Evolutionary conservation across 2,888 invertebrate species (phyloP).

Genomic region (Trimorus sp.): DNA sequence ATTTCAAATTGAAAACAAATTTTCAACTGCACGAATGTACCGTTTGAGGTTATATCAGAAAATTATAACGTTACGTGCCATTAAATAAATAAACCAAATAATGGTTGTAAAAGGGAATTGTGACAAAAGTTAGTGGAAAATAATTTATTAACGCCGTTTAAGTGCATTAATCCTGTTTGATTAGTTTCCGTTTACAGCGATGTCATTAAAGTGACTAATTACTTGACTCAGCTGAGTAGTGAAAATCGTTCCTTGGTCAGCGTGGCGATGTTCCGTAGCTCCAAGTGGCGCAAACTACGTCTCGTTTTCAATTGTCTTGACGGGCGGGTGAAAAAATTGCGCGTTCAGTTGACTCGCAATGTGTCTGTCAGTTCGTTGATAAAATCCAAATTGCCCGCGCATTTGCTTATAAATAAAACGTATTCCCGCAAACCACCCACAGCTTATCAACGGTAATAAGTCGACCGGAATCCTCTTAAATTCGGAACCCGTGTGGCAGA

Average conservation of each 20-base stretch:
- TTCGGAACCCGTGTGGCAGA: slow-evolving; percentile 10
- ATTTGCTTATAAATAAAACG: slow-evolving; percentile 30
- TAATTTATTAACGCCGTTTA: slow-evolving; percentile 10
- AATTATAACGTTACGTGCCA: too few relatives aligned
- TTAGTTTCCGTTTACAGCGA: not conserved
- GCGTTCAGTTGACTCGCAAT: not conserved
- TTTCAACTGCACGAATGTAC: too few relatives aligned
- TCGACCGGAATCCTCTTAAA: slow-evolving; percentile 5
- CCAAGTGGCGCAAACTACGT: not conserved
- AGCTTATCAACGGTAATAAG: slow-evolving; percentile 34
- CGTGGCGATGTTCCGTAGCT: not conserved
- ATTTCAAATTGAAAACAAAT: too few relatives aligned
- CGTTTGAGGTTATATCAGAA: too few relatives aligned
- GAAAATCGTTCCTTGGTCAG: slow-evolving; percentile 18
- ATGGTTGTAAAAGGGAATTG: not conserved
- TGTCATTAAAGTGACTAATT: slow-evolving; percentile 34
- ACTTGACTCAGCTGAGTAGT: not conserved
- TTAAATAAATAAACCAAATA: not conserved
- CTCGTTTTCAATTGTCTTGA: not conserved
- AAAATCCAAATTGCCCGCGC: slow-evolving; percentile 3
- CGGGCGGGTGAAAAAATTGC: not conserved
- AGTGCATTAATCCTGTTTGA: slow-evolving; percentile 1
- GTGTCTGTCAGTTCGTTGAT: not conserved
- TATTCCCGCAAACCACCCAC: slow-evolving; percentile 2
- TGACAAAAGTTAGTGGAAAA: not conserved